Percentiles rank a stretch among this genome's conserved stretches.
These are phyloP conservation scores for Asobara japonica DNA, from an alignment of 1,140 invertebrate species.

Conservation along the genomic window DNA sequence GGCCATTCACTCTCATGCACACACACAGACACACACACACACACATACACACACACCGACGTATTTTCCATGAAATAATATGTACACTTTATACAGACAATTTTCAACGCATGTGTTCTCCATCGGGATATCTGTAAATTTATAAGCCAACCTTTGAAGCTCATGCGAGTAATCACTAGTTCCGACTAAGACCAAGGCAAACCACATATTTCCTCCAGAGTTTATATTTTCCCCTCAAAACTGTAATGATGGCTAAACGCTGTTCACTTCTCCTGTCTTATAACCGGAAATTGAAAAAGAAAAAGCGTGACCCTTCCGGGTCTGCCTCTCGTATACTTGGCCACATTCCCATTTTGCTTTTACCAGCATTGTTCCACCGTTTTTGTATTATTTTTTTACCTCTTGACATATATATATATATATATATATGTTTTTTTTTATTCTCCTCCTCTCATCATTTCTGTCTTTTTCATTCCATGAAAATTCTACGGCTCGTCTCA, in stretches of 20 bases:
- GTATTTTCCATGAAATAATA: too few species aligned
- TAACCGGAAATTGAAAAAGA: background rate
- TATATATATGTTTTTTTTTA: conserved; percentile 17
- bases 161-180: background rate
- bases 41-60: too few species aligned
- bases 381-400: conserved; percentile 8
- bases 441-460: conserved; percentile 16
- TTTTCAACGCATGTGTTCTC: too few species aligned
- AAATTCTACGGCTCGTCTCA: background rate
- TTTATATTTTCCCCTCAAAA: background rate
- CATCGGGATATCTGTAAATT: too few species aligned
- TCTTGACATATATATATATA: too few species aligned
- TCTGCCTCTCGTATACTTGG: conserved; percentile 19
- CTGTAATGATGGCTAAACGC: conserved; percentile 21
- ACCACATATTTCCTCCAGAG: background rate
- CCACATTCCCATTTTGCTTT: conserved; percentile 31
- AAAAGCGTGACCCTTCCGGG: conserved; percentile 18
- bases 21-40: too few species aligned
- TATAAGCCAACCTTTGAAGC: background rate
- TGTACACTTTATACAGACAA: too few species aligned
- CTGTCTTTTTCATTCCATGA: conserved; percentile 18
- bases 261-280: conserved; percentile 11
- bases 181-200: background rate
- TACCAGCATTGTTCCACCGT: conserved; percentile 20
- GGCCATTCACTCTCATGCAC: too few species aligned